These are phyloP conservation scores for Brachyhypopomus occidentalis DNA, from an alignment of 2,113 vertebrate species.

Conservation along the genomic window DNA sequence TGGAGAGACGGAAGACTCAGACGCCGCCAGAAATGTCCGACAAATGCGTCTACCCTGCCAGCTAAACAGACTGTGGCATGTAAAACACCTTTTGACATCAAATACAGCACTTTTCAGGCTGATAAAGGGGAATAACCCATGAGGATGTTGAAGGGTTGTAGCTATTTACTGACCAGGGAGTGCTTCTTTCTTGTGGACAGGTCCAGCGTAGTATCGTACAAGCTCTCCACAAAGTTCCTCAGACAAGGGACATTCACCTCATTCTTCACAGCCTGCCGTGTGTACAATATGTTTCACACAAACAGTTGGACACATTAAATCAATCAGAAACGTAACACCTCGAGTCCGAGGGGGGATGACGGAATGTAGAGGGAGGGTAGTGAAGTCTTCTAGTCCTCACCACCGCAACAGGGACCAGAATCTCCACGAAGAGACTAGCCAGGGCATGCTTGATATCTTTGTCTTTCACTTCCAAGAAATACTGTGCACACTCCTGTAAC, in stretches of 20 bases:
- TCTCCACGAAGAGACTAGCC: constrained; percentile 97
- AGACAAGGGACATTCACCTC: constrained; percentile 98
- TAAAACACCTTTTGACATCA: background rate
- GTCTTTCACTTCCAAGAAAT: constrained; percentile 98
- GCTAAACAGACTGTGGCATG: background rate
- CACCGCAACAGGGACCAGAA: constrained; percentile 96
- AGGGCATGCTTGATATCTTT: constrained; percentile 98
- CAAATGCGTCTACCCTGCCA: background rate
- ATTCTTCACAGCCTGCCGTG: constrained; percentile 91
- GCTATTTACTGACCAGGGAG: constrained; percentile 85
- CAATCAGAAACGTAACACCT: background rate
- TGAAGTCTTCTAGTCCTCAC: constrained; percentile 90
- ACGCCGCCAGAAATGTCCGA: too few species aligned
- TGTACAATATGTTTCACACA: too few species aligned
- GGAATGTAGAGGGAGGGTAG: constrained; percentile 62
- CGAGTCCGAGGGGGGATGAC: background rate
- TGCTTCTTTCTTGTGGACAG: constrained; percentile 97
- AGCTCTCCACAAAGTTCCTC: constrained; percentile 96
- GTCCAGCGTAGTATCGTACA: constrained; percentile 95
- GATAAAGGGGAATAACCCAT: background rate
- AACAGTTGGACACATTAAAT: background rate
- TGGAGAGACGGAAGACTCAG: background rate
- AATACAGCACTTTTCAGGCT: background rate
- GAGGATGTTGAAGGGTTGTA: too few species aligned
- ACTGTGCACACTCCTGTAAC: constrained; percentile 95